Conservation (phyloP, 2,797 vertebrate genomes). For the Chelon labrosus region DNA sequence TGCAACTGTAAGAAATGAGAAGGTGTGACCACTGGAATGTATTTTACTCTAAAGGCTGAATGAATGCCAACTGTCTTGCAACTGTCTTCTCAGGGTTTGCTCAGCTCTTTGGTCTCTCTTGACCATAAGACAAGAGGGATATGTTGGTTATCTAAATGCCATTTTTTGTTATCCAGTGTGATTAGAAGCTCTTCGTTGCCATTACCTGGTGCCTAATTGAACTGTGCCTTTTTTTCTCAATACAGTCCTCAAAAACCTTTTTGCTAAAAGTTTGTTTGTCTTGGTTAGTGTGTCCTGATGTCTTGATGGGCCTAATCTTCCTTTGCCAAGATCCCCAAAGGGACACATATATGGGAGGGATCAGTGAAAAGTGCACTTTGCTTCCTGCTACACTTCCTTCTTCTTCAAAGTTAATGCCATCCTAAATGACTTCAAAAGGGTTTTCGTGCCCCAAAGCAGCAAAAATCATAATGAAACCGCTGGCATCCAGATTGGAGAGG, state of each 20-base stretch:
- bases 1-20: not conserved
- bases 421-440: constrained; percentile 18
- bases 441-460: constrained; percentile 6
- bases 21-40: too few relatives aligned
- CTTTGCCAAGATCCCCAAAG: not conserved
- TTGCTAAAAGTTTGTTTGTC: not conserved
- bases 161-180: not conserved
- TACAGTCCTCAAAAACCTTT: not conserved
- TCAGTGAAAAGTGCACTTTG: constrained; percentile 1
- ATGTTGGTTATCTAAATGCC: not conserved
- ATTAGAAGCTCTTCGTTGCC: not conserved
- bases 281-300: not conserved
- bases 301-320: not conserved
- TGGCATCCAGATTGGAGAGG: not conserved
- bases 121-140: not conserved
- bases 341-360: not conserved
- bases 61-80: not conserved
- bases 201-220: not conserved
- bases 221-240: not conserved
- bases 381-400: constrained; percentile 6
- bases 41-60: not conserved
- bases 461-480: constrained; percentile 18
- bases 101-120: not conserved
- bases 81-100: not conserved
- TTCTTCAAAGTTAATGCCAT: constrained; percentile 6